Evolutionary conservation across 2,113 vertebrate species (phyloP).

Genomic region (Delphinapterus leucas): DNA sequence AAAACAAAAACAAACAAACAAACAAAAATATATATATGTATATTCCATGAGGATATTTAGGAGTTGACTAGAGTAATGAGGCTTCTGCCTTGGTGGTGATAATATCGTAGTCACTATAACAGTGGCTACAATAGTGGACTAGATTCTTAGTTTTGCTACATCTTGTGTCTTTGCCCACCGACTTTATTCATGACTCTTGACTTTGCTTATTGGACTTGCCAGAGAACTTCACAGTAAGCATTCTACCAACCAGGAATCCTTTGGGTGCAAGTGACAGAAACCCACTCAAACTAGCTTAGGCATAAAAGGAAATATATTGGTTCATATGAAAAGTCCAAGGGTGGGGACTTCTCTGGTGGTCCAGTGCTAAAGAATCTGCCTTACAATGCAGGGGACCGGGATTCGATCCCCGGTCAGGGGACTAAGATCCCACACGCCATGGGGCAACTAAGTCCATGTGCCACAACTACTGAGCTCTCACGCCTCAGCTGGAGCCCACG

Average conservation of each 20-base stretch:
- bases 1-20: too few species aligned
- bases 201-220: neutral
- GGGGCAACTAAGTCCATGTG: too few species aligned
- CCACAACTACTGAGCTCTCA: too few species aligned
- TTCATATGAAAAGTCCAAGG: neutral
- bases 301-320: neutral
- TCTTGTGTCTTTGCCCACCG: neutral
- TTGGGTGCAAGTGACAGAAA: neutral
- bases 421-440: too few species aligned
- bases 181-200: neutral
- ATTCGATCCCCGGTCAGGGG: too few species aligned
- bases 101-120: rapidly evolving
- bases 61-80: neutral
- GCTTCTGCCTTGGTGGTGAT: neutral
- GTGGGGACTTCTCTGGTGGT: too few species aligned
- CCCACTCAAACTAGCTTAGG: neutral
- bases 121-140: rapidly evolving
- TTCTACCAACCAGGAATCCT: neutral
- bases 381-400: too few species aligned
- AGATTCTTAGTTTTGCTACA: neutral
- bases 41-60: neutral
- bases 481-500: too few species aligned
- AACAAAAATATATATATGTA: neutral
- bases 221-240: neutral
- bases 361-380: too few species aligned